Evolutionary conservation across 2,888 invertebrate genomes (phyloP), one percentile per base, ranked within the genome.

Genomic region (Drosophila borborema): DNA sequence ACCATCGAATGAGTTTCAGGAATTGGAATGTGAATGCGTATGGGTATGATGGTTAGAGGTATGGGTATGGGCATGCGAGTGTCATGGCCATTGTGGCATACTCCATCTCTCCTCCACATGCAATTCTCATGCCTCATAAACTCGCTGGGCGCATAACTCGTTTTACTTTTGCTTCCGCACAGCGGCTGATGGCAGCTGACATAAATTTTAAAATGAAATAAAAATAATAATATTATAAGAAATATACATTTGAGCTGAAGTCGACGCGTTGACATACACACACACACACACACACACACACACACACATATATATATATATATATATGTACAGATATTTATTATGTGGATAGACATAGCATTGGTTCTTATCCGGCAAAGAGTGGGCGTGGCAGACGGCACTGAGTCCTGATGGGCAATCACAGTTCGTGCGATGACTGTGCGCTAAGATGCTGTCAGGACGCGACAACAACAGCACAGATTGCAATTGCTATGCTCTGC

Each of bases 101-200:
- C 31, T 48, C 46, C 51, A 46, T 70, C 68, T 8, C 3, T 40
- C 40, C 3, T 40, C 7, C 16, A 40, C 40, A 8, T 77, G 82
- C 75, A 76, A 74, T 79, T 74, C 83, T 58, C 68, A 72, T 77
- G 85, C 75, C 73, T 75, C 81, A 80, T 86, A 86, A 88, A 86
- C 71, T 86, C 72, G 72, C 48, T 74, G 77, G 85, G 68, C 82
- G 72, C 78, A 76, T 78, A 81, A 78, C 85, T 77, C 79, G 70
- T 73, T 66, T 65, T 56, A 40, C 38, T 67, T 61, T 56, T 64
- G 40, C 49, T 59, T n/a, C 49, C 62, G 34, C 48, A 54, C 66
- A 55, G 78, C 62, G 40, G 55, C 58, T 67, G 48, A 56, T 58
- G 68, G 80, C 76, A 77, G 70, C 64, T 72, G 80, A 64, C 80